Evolutionary conservation across 92 coral and sea anemone species (phyloP).

Genomic region (Zoanthus sansibaricus): DNA sequence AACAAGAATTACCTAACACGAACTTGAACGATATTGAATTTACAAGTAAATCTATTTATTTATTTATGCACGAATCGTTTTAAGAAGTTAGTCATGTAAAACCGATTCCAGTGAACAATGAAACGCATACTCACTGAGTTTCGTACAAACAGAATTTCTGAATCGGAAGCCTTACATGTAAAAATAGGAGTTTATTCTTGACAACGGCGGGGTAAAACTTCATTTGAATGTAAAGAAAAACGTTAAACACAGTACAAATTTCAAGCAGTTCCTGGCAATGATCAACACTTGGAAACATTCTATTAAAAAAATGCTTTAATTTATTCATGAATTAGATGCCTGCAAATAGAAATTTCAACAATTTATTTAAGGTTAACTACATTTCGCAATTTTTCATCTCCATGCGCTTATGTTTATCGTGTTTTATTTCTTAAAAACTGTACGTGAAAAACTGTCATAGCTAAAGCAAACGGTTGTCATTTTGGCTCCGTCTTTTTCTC

Average conservation of each 20-base stretch:
- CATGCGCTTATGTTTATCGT: not conserved
- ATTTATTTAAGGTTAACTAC: not conserved
- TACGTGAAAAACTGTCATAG: not conserved
- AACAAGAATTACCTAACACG: not conserved
- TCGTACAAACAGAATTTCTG: not conserved
- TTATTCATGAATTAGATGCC: not conserved
- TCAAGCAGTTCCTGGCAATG: not conserved
- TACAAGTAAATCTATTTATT: slow-evolving; percentile 2
- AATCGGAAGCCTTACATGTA: not conserved
- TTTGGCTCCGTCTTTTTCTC: too few species aligned
- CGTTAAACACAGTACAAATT: not conserved
- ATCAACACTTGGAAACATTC: not conserved
- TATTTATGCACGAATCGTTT: slow-evolving; percentile 8
- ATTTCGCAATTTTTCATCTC: too few species aligned
- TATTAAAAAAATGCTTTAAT: not conserved
- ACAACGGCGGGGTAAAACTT: not conserved
- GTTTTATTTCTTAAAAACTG: not conserved
- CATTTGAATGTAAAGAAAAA: not conserved
- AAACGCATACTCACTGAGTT: not conserved
- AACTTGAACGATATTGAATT: not conserved
- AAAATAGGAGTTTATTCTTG: not conserved
- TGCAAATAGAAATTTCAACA: not conserved
- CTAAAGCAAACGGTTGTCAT: not conserved
- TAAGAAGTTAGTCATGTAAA: not conserved
- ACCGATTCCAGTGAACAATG: not conserved